phyloP scores from a whole-genome alignment of 2,113 vertebrate species.

The Amphilophus citrinellus region DNA sequence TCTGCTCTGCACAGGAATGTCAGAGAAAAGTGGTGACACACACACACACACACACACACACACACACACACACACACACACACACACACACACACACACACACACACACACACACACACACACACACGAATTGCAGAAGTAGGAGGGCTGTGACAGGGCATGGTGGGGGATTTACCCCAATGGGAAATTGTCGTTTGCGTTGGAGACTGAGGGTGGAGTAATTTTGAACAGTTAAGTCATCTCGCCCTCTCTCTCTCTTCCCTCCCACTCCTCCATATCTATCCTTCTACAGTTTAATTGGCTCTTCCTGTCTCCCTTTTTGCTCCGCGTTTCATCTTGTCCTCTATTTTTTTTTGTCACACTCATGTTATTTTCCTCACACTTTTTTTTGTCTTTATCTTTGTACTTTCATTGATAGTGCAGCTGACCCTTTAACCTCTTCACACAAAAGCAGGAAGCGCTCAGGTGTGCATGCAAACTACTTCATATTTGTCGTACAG shows the following conservation, averaged over 20 bases:
- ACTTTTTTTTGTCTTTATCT: neutral
- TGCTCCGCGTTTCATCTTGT: constrained; percentile 30
- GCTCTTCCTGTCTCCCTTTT: constrained; percentile 44
- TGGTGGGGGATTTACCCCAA: constrained; percentile 73
- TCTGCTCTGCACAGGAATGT: constrained; percentile 73
- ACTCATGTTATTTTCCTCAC: neutral
- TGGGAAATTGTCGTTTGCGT: constrained; percentile 41
- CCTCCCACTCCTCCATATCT: constrained; percentile 48
- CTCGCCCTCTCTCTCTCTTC: constrained; percentile 23
- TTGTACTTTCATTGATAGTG: neutral
- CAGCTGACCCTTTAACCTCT: neutral
- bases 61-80: constrained; percentile 17
- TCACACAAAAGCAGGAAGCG: constrained; percentile 37
- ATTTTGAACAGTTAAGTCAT: constrained; percentile 68
- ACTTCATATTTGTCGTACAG: neutral
- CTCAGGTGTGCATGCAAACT: constrained; percentile 6
- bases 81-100: constrained; percentile 43
- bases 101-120: constrained; percentile 46
- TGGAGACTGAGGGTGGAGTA: constrained; percentile 61
- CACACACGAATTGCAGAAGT: constrained; percentile 52
- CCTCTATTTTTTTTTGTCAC: neutral
- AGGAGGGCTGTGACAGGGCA: constrained; percentile 70
- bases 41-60: constrained; percentile 29
- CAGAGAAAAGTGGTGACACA: constrained; percentile 73
- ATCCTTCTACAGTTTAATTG: constrained; percentile 61